Evolutionary conservation across 2,797 vertebrate genomes (phyloP).

Genomic region (Poeciliopsis turneri): DNA sequence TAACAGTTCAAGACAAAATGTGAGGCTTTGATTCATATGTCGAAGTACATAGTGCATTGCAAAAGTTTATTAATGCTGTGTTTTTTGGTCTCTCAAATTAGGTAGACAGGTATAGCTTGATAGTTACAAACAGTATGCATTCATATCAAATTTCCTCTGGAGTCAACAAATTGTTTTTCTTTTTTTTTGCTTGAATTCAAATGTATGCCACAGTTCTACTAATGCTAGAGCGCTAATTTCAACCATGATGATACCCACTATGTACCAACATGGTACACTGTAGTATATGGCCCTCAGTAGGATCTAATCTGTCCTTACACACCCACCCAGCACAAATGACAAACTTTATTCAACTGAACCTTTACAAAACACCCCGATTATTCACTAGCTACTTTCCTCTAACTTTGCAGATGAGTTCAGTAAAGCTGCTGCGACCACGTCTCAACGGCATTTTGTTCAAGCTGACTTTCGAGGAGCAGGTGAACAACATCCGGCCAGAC

Average conservation of each 20-base stretch:
- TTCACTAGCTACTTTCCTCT: background rate
- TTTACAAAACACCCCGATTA: background rate
- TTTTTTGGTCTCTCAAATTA: background rate
- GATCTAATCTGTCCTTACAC: background rate
- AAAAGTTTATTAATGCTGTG: background rate
- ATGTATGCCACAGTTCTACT: background rate
- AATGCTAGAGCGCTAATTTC: too few species aligned
- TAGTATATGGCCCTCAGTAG: too few species aligned
- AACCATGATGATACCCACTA: too few species aligned
- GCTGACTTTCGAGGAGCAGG: conserved; percentile 93
- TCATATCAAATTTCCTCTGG: background rate
- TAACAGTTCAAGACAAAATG: background rate
- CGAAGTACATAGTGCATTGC: background rate
- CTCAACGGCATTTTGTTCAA: conserved; percentile 95
- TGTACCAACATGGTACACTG: too few species aligned
- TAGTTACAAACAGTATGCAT: background rate
- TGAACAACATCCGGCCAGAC: conserved; percentile 95
- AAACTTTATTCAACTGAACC: background rate
- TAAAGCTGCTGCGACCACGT: conserved; percentile 91
- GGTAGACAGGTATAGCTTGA: background rate
- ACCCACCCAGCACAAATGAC: background rate
- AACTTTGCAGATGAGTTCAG: conserved; percentile 89
- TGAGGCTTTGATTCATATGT: background rate
- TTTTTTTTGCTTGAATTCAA: background rate
- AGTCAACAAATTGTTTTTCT: background rate